Base-by-base conservation (phyloP, 2,113 vertebrate genomes). In the Pteronura brasiliensis region DNA sequence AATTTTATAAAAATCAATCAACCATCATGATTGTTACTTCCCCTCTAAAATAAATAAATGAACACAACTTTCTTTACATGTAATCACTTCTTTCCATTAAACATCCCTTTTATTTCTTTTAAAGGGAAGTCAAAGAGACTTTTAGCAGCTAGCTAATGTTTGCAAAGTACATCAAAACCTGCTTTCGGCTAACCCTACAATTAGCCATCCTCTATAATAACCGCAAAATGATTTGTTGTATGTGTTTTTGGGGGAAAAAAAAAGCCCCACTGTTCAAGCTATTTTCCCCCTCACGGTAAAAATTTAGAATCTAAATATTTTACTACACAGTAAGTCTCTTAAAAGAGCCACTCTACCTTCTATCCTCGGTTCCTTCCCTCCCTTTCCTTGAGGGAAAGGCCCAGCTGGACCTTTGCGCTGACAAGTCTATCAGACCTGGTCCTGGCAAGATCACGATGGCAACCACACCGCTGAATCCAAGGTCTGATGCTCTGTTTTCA, bases 1-100 rank as follows among this genome's bases (percentile, higher is more conserved):
- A 98, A 98, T 98, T 99, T 98, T 99, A 97, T 97, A 98, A 98
- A 99, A 99, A 98, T 98, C 98, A 98, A 98, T 98, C 98, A 99
- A 98, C 97, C 97, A 96, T 98, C 98, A 98, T 98, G 99, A 98
- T 98, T 98, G 97, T 98, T 98, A 98, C 97, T 98, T 99, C 97
- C 97, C 96, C 93, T 98, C 98, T 94, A 98, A 99, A 97, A 98
- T 95, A 97, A 96, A 95, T 88, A 99, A 99, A 98, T 94, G 98
- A 99, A 98, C 97, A 98, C 96, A 97, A 98, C 97, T 99, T 98
- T 65, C 31, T 98, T 98, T 98, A 97, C 65, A 95, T 95, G 91
- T 98, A 98, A 98, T 98, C 98, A 98, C 98, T 98, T 98, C 95
- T 98, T 97, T 96, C 98, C 96, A 98, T 97, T 96, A 98, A 98